Percentiles rank a stretch among this genome's conserved stretches.
phyloP scores from a whole-genome alignment of 2,797 vertebrate genomes.

The Buphagus erythrorhynchus region DNA sequence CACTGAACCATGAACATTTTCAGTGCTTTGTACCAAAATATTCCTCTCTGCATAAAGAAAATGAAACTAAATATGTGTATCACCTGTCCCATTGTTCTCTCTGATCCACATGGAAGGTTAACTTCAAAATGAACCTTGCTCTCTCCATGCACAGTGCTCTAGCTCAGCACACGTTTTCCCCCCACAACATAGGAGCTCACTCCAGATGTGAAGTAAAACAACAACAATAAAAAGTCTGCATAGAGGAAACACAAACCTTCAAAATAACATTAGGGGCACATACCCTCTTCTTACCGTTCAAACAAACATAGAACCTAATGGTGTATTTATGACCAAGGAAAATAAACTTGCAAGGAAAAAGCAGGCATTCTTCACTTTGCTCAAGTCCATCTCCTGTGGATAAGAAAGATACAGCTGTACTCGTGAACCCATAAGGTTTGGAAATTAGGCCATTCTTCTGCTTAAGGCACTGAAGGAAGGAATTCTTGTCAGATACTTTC shows the following conservation, averaged over 20 bases:
- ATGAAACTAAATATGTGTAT: not conserved
- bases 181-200: not conserved
- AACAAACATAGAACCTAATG: not conserved
- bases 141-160: not conserved
- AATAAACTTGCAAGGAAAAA: not conserved
- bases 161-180: not conserved
- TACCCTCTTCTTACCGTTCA: not conserved
- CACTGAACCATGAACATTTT: not conserved
- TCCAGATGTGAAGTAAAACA: not conserved
- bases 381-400: slow-evolving; percentile 1
- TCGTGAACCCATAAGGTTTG: slow-evolving; percentile 53
- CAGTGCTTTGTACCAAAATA: not conserved
- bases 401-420: slow-evolving; percentile 39
- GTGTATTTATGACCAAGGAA: not conserved
- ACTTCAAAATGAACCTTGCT: not conserved
- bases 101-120: not conserved
- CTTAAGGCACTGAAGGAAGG: slow-evolving; percentile 58
- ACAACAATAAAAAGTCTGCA: not conserved
- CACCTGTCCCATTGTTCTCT: not conserved
- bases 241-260: not conserved
- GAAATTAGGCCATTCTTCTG: slow-evolving; percentile 62
- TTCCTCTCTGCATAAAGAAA: not conserved
- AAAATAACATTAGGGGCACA: not conserved
- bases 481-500: slow-evolving; percentile 66
- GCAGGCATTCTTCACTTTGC: not conserved